These are phyloP conservation scores for Columba guinea DNA, from an alignment of 2,797 vertebrate species.

Conservation along the genomic window DNA sequence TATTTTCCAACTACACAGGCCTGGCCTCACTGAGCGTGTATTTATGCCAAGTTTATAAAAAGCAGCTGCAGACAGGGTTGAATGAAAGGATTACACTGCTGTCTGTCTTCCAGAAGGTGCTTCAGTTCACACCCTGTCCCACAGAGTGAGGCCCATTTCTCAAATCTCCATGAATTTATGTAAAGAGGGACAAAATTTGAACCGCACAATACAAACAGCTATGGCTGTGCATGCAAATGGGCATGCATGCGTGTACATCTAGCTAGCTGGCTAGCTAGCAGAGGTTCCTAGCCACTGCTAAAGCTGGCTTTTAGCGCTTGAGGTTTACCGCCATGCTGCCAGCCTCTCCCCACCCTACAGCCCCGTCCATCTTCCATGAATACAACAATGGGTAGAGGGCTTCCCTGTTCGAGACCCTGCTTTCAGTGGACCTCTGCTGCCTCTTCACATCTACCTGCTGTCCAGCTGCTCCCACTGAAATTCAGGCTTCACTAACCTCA, in stretches of 20 bases:
- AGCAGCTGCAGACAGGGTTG: constrained; percentile 87
- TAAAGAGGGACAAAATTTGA: background rate
- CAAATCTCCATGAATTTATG: background rate
- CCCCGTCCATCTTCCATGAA: background rate
- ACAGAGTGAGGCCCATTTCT: constrained; percentile 16
- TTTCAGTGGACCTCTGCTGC: background rate
- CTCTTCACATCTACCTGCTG: background rate
- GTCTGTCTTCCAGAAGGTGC: constrained; percentile 83
- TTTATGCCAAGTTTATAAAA: constrained; percentile 83
- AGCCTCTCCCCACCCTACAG: background rate
- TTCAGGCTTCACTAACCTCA: constrained; percentile 26
- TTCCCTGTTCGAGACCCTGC: background rate
- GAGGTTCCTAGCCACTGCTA: background rate
- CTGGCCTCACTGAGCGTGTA: constrained; percentile 76
- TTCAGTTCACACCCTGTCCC: constrained; percentile 63
- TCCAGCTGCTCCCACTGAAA: background rate
- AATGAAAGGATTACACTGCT: constrained; percentile 83
- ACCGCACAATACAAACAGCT: background rate
- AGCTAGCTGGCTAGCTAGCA: background rate
- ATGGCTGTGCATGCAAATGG: background rate
- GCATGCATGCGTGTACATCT: background rate
- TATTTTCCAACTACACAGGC: constrained; percentile 84
- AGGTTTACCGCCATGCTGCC: background rate
- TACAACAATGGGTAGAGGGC: background rate
- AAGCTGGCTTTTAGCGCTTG: background rate